Percentiles rank a stretch among this genome's conserved stretches.
phyloP scores from a whole-genome alignment of 2,888 invertebrate genomes.

The Plebejus melissa region DNA sequence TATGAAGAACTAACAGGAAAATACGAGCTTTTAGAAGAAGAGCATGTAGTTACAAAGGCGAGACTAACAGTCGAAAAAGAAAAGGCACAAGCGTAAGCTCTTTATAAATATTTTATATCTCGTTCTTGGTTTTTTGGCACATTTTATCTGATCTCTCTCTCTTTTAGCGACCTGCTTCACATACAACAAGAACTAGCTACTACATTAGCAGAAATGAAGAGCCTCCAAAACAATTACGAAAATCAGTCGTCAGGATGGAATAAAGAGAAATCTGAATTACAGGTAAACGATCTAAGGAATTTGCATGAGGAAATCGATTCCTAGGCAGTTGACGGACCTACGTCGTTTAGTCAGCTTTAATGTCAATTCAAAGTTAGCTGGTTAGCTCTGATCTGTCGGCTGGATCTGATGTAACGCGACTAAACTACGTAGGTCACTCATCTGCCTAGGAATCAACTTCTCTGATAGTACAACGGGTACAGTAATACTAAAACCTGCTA shows the following conservation, averaged over 20 bases:
- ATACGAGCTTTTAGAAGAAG: constrained; percentile 91
- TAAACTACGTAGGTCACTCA: too few relatives aligned
- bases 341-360: too few relatives aligned
- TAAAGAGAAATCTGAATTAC: constrained; percentile 84
- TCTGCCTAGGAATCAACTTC: too few relatives aligned
- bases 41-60: constrained; percentile 90
- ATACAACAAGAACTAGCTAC: constrained; percentile 81
- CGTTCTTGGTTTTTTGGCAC: neutral
- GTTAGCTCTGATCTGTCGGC: too few relatives aligned
- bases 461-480: too few relatives aligned
- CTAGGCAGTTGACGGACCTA: too few relatives aligned
- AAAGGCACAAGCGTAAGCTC: constrained; percentile 82
- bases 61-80: constrained; percentile 90
- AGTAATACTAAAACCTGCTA: too few relatives aligned
- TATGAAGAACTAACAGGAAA: constrained; percentile 89
- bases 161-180: constrained; percentile 79
- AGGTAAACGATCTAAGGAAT: constrained; percentile 60
- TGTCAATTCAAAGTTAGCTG: too few relatives aligned
- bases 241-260: constrained; percentile 84
- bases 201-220: constrained; percentile 81
- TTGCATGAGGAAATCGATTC: too few relatives aligned
- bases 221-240: constrained; percentile 81
- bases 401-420: too few relatives aligned
- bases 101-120: neutral
- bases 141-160: neutral